Evolutionary conservation across 1,140 invertebrate genomes (phyloP), one percentile per base, ranked within the genome.

Genomic region (Helicorthomorpha holstii): DNA sequence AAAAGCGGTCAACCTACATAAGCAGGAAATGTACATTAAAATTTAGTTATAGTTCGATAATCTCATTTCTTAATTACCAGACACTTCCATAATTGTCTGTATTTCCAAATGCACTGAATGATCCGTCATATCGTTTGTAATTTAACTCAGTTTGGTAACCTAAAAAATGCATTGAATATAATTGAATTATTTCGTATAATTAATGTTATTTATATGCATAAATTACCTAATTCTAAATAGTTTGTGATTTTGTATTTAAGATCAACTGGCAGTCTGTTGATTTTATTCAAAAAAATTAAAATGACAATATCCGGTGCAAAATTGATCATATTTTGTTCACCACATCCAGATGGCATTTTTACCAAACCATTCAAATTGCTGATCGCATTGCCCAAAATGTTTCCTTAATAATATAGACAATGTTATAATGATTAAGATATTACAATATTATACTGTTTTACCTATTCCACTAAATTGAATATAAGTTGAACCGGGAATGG

Each of bases 261-360:
- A 1, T 68, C 70, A 50, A 72, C 68, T 1, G 75, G 78, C 16
- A 80, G 57, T 59, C 79, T 77, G 56, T 78, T 74, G 0, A 68
- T 68, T 2, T 59, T 54, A 25, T 58, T 75, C 2, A 86, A 66
- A 63, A 94, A 94, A 57, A 87, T 76, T 12, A 88, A 65, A 44
- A 90, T 75, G 42, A 91, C 81, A 58, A 94, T 80, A 63, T 89
- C 89, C 0, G 90, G 88, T 25, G 93, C 84, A 63, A 93, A 85
- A 58, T 88, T 85, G 0, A 92, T 68, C 82, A 95, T 87, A 59
- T 93, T 94, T 65, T 95, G 90, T 71, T 95, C 91, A 16, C 89
- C 89, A 67, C 91, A 94, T 1, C 87, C 89, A 50, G 79, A 84
- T 1, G 91, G 89, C 72, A 92, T 76, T 27, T 61, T 61, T 10